phyloP scores from a whole-genome alignment of 30 jellyfish, hydroid and myxozoan species.

The Aurelia aurita complex sp. Pacific region DNA sequence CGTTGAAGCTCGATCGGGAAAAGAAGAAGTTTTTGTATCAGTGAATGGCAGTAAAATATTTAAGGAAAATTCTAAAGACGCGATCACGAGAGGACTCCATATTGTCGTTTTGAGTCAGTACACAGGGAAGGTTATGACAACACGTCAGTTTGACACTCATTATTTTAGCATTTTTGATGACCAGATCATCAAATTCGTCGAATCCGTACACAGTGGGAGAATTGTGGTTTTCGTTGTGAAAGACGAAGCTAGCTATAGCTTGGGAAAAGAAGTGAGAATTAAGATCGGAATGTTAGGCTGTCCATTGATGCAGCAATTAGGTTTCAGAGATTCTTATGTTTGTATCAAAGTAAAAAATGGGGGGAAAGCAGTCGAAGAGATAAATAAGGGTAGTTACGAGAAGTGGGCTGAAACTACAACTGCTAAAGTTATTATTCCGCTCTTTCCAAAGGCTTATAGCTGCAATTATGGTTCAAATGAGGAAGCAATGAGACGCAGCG shows the following conservation, averaged over 20 bases:
- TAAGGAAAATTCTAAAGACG: constrained; percentile 27
- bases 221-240: constrained; percentile 61
- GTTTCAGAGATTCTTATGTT: neutral
- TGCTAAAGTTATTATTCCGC: too few species aligned
- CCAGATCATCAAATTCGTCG: constrained; percentile 63
- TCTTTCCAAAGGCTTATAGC: too few species aligned
- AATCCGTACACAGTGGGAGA: constrained; percentile 71
- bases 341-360: neutral
- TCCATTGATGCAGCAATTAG: neutral
- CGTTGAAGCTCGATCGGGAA: neutral
- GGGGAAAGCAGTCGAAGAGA: too few species aligned
- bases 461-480: constrained; percentile 72
- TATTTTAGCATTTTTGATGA: constrained; percentile 62
- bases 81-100: constrained; percentile 64
- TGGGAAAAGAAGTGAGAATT: neutral
- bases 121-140: constrained; percentile 82
- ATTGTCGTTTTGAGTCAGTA: constrained; percentile 72
- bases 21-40: neutral
- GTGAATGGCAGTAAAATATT: neutral
- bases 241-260: constrained; percentile 23
- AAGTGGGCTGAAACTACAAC: too few species aligned
- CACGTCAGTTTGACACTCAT: constrained; percentile 66
- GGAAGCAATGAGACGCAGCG: constrained; percentile 56
- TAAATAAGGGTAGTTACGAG: too few species aligned
- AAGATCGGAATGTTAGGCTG: neutral